Base-by-base conservation (phyloP, 92 coral and sea anemone genomes). In the Anthopleura xanthogrammica region DNA sequence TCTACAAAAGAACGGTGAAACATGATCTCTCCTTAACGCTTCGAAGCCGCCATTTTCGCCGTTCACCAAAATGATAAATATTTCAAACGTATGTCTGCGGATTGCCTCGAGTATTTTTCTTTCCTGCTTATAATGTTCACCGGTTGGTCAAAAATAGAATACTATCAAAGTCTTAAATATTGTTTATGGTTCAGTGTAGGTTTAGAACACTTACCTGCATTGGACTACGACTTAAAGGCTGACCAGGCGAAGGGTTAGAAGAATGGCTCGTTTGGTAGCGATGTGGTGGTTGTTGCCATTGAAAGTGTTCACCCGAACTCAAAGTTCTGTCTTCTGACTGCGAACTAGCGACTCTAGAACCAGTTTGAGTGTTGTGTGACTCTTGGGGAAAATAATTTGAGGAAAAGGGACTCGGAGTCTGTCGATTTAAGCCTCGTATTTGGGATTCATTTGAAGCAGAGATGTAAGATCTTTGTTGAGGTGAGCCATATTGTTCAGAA, bases 41-140 rank as follows among this genome's bases (percentile, higher is more conserved):
- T 85, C 89, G 80, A 86, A 88, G 87, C 97, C 98, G 98, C 98
- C 98, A 93, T 93, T 91, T 87, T 92, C 83, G 77, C 76, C 77
- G 76, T 81, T 46, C 76, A 85, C 83, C 82, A 43, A 68, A 82
- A 78, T 83, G 92, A 93, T 93, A 93, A 93, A 93, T 93, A 93
- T 93, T 93, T 93, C 83, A 93, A 85, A 88, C 88, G 92, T 81
- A 87, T 77, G 98, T 88, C 94, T 91, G 87, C 86, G 82, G 75
- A 72, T 77, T 77, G 80, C 80, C 80, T 42, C 77, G 60, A 81
- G 60, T 80, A 80, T 68, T 81, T 81, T 81, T 14, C 66, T 81
- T 81, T 68, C 64, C 84, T 70, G 77, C 64, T 52, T 39, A 50
- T 71, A 23, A 52, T 81, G 24, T 71, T 71, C 77, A 71, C 88